Conservation (phyloP, 2,797 vertebrate species). For the Halcyon leucocephala region DNA sequence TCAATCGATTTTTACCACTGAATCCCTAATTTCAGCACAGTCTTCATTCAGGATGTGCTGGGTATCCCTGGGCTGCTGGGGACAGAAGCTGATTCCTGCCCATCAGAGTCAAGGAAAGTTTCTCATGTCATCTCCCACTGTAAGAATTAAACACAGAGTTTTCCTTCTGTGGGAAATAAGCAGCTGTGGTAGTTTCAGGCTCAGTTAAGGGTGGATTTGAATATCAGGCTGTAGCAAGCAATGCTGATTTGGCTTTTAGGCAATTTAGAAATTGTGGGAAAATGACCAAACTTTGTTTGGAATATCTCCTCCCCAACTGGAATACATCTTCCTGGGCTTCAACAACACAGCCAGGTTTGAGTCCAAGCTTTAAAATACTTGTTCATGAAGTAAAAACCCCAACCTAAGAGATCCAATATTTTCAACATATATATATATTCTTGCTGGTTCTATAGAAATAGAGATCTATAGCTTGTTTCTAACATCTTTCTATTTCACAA, state of each 20-base stretch:
- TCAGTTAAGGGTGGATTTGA: background rate
- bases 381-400: background rate
- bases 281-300: background rate
- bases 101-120: background rate
- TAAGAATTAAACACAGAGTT: background rate
- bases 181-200: background rate
- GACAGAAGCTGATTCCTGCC: background rate
- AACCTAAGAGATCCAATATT: background rate
- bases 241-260: background rate
- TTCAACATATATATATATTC: background rate
- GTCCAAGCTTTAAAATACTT: background rate
- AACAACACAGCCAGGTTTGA: background rate
- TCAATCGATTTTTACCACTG: background rate
- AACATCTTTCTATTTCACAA: background rate
- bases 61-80: background rate
- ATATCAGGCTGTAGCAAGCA: background rate
- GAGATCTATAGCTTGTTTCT: background rate
- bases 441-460: background rate
- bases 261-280: background rate
- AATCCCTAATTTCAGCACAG: background rate
- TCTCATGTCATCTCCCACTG: background rate
- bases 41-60: background rate
- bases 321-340: background rate
- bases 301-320: background rate
- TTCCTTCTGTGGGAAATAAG: background rate